Evolutionary conservation across 2,113 vertebrate genomes (phyloP), one percentile per base, ranked within the genome.

Genomic region (Patagioenas fasciata): DNA sequence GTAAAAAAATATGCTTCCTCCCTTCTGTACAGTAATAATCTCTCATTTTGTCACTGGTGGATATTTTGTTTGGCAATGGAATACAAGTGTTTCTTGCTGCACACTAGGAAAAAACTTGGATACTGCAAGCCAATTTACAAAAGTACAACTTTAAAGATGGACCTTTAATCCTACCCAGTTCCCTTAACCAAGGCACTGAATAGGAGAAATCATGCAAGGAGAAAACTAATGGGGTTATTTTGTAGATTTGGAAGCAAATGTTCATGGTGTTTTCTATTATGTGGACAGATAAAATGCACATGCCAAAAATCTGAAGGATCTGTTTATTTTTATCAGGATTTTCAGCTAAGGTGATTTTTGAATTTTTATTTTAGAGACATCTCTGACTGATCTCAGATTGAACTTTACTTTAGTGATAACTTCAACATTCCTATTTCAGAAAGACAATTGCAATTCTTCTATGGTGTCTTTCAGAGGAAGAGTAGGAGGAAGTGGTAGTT

Each of bases 11-110:
- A 72, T 23, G 24, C 8, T 10, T 64, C 2, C 29, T 70, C 9
- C 9, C 65, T 90, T 80, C 44, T 72, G 21, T 5, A 23, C 13
- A 42, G 15, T 62, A 69, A 81, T 91, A 91, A 85, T 92, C 9
- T 83, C 62, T 94, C 44, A 47, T 23, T 79, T 56, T 74, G 44
- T 78, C 51, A 29, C 31, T 75, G 47, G 40, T 89, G 74, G 32
- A 36, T 81, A 54, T 95, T 96, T 95, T 94, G 64, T 79, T 70
- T 87, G 10, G 5, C 28, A 71, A 66, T 53, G 14, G 40, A 82
- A 92, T 57, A 81, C 24, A 84, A 47, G 6, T 65, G 17, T 15
- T 0, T 2, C 85, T 95, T 95, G 31, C 31, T 69, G 18, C 24
- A 40, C 11, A 60, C 9, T 29, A 65, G 34, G 21, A 71, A 56